Base-by-base conservation (phyloP, 2,797 vertebrate genomes). In the Cirrhinus molitorella region DNA sequence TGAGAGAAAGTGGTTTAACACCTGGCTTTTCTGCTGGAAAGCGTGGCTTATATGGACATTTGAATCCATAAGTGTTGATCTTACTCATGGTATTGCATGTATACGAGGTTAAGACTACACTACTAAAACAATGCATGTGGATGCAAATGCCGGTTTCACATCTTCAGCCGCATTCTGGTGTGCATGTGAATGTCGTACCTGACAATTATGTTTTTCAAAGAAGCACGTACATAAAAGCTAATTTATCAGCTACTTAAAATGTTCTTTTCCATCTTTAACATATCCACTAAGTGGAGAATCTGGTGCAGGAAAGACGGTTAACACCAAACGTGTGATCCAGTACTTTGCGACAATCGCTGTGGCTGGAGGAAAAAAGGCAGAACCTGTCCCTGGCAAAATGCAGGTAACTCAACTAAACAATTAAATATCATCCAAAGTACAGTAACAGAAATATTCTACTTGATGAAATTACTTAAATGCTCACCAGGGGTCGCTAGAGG, bases 311-410 rank as follows among this genome's bases (percentile, higher is more conserved):
- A 96, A 96, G 90, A 96, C 95, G 80, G 95, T 96, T 74, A 96
- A 96, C 83, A 96, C 96, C 0, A 96, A 96, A 72, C 94, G 94
- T 89, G 95, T 96, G 91, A 96, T 96, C 85, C 96, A 96, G 93
- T 96, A 96, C 88, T 96, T 96, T 90, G 96, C 96, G 86, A 96
- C 94, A 92, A 95, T 96, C 91, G 96, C 95, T 81, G 92, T 93
- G 45, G 85, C 92, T 88, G 76, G 75, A 16, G 25, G 14, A 17
- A 86, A 84, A 19, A 80, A 80, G 61, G 0, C 51, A 63, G 79
- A 81, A 47, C 4, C 6, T n/a, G 25, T 17, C 1, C 9, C 12
- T 25, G 90, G 83, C 31, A 92, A 90, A 81, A 91, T 91, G 66
- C 90, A 91, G 91, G 92, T 91, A 2, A 81, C n/a, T 23, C 19